Evolutionary conservation across 2,797 vertebrate genomes (phyloP).

Genomic region (Sciaenops ocellatus): DNA sequence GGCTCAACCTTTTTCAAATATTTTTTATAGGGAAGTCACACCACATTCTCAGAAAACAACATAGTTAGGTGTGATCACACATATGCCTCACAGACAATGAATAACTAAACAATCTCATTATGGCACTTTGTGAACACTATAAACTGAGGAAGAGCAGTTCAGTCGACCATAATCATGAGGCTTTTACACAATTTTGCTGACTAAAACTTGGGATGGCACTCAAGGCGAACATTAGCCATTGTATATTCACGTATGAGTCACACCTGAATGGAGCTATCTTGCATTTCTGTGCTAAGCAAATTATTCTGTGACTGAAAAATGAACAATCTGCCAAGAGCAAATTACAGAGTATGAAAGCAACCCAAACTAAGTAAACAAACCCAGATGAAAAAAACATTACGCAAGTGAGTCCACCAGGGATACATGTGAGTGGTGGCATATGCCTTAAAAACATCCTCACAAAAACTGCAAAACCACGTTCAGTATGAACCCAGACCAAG

Average conservation of each 20-base stretch:
- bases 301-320: conserved; percentile 64
- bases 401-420: conserved; percentile 39
- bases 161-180: conserved; percentile 30
- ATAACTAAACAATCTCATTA: conserved; percentile 33
- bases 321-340: conserved; percentile 59
- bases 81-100: conserved; percentile 21
- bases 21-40: not conserved
- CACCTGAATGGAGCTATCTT: conserved; percentile 56
- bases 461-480: not conserved
- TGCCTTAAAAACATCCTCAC: conserved; percentile 35
- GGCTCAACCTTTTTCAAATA: conserved; percentile 7
- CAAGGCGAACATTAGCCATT: conserved; percentile 44
- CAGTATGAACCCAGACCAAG: not conserved
- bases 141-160: conserved; percentile 25
- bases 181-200: conserved; percentile 51
- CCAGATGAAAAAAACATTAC: conserved; percentile 21
- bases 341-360: conserved; percentile 70
- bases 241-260: conserved; percentile 56
- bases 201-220: conserved; percentile 43
- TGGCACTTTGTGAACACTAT: conserved; percentile 24
- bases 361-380: conserved; percentile 58
- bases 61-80: conserved; percentile 10
- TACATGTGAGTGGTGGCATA: conserved; percentile 45
- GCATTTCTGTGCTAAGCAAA: conserved; percentile 60
- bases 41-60: not conserved